Conservation (phyloP, 2,888 invertebrate species). For the Thymelicus lineola region DNA sequence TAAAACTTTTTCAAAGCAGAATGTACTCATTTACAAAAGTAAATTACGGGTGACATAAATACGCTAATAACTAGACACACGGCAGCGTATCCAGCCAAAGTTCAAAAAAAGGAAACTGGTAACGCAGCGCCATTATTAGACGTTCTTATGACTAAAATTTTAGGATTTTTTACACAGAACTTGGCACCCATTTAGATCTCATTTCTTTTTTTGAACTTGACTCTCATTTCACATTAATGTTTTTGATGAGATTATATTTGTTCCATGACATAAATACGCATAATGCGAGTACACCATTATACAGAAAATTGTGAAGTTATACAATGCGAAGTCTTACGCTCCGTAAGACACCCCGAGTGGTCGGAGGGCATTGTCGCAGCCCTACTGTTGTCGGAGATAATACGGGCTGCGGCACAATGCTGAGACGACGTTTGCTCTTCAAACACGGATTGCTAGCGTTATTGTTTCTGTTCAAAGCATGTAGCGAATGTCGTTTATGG, state of each 20-base stretch:
- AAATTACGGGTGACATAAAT: background rate
- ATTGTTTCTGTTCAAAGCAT: slow-evolving; percentile 5
- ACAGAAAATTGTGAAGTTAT: background rate
- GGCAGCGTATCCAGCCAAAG: too few relatives aligned
- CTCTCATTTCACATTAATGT: too few relatives aligned
- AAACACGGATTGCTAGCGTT: background rate
- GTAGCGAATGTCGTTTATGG: slow-evolving; percentile 1
- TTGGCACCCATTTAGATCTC: too few relatives aligned
- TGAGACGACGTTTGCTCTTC: slow-evolving; percentile 2
- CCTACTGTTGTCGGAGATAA: background rate
- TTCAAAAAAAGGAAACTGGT: too few relatives aligned
- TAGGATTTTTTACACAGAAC: too few relatives aligned
- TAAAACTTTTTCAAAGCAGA: background rate
- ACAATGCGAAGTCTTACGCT: background rate
- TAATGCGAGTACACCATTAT: background rate
- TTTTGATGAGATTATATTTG: too few relatives aligned
- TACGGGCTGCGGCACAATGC: background rate
- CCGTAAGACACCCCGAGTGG: background rate
- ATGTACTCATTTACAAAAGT: background rate
- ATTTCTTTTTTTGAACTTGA: too few relatives aligned
- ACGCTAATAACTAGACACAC: too few relatives aligned
- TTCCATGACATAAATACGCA: background rate
- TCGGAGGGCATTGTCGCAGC: background rate
- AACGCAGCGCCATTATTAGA: too few relatives aligned
- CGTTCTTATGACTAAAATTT: too few relatives aligned